phyloP scores from a whole-genome alignment of 1,140 invertebrate genomes.

The Bombyx mandarina region DNA sequence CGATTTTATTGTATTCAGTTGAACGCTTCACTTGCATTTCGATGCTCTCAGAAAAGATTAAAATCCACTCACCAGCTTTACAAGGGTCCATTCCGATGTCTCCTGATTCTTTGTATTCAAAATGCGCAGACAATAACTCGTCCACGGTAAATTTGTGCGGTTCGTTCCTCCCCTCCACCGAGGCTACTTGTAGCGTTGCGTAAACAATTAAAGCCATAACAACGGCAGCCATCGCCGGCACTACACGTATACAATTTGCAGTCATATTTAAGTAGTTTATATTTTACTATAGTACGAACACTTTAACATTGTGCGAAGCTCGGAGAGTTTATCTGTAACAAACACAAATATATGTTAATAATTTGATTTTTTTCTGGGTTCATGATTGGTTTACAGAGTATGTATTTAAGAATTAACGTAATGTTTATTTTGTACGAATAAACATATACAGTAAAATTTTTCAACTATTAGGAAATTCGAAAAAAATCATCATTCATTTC shows the following conservation, averaged over 20 bases:
- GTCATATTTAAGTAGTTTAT: slow-evolving; percentile 36
- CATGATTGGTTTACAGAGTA: background rate
- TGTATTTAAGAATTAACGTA: too few species aligned
- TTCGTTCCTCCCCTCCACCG: slow-evolving; percentile 40
- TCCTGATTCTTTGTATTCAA: slow-evolving; percentile 77
- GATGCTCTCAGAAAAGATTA: background rate
- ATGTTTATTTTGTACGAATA: too few species aligned
- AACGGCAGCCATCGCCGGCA: slow-evolving; percentile 21
- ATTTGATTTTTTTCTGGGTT: background rate
- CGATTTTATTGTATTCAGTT: slow-evolving; percentile 4
- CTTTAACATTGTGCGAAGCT: slow-evolving; percentile 37
- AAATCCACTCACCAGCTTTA: slow-evolving; percentile 80
- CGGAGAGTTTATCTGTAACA: slow-evolving; percentile 37
- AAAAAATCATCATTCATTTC: too few species aligned
- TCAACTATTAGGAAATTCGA: too few species aligned
- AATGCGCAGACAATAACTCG: slow-evolving; percentile 75
- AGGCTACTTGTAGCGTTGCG: slow-evolving; percentile 25
- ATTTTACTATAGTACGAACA: slow-evolving; percentile 23
- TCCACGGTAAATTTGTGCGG: slow-evolving; percentile 77
- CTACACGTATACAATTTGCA: slow-evolving; percentile 28
- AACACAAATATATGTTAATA: slow-evolving; percentile 12
- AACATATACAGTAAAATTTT: too few species aligned
- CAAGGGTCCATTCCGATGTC: slow-evolving; percentile 88
- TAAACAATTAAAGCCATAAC: slow-evolving; percentile 36
- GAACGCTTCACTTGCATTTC: slow-evolving; percentile 6